These are phyloP conservation scores for Lepisosteus osseus DNA, from an alignment of 2,113 vertebrate species.

Conservation along the genomic window DNA sequence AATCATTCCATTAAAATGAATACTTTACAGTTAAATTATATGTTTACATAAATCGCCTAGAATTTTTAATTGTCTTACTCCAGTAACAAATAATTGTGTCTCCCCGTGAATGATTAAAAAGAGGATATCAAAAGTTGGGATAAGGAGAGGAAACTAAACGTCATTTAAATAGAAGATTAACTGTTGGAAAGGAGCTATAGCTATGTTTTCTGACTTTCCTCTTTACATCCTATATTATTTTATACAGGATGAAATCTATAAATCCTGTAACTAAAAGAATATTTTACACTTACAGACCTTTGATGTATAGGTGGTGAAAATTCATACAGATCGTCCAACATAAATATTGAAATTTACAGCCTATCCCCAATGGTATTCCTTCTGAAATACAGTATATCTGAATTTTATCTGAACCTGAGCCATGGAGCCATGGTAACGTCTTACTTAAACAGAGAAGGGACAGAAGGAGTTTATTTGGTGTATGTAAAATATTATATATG, in stretches of 20 bases:
- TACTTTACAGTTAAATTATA: no score
- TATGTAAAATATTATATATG: no score
- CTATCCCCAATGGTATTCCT: background rate
- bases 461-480: background rate
- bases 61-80: no score
- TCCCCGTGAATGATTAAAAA: no score
- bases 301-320: slow-evolving; percentile 4
- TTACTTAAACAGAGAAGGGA: background rate
- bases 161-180: background rate
- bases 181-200: background rate
- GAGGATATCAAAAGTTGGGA: background rate
- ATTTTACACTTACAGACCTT: slow-evolving; percentile 2
- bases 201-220: background rate
- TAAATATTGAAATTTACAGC: background rate
- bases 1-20: no score
- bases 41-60: no score
- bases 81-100: no score
- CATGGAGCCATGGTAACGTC: background rate
- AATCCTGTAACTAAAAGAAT: background rate
- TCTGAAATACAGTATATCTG: background rate
- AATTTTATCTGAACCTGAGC: background rate
- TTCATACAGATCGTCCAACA: background rate
- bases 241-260: slow-evolving; percentile 2
- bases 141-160: background rate
- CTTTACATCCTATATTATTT: background rate